Percentiles rank a stretch among this genome's conserved stretches.
Evolutionary conservation across 1,140 invertebrate species (phyloP).

Genomic region (Heliconius himera): DNA sequence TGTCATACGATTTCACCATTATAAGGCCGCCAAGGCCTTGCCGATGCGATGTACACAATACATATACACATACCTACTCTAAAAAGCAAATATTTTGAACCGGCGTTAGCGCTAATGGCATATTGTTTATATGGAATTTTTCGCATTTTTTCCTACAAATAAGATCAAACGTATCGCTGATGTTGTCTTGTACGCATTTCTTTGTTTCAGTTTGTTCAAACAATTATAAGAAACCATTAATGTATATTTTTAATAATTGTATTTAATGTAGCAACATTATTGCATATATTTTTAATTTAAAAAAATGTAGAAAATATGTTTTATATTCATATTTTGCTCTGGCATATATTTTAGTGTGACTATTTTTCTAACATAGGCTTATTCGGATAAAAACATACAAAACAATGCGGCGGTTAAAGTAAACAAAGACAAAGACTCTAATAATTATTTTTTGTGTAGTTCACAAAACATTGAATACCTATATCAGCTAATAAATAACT

Average conservation of each 20-base stretch:
- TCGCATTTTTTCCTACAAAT: conserved; percentile 14
- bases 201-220: neutral
- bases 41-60: neutral
- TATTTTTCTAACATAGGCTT: no score
- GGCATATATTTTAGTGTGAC: no score
- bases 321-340: no score
- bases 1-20: neutral
- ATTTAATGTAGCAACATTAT: neutral
- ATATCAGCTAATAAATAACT: no score
- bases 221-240: neutral
- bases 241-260: neutral
- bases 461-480: no score
- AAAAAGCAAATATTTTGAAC: conserved; percentile 44
- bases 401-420: no score
- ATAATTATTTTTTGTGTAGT: no score
- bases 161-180: neutral
- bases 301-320: no score
- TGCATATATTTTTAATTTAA: neutral
- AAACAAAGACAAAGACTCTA: no score
- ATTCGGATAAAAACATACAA: no score
- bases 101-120: conserved; percentile 34
- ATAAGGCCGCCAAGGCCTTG: neutral
- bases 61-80: neutral
- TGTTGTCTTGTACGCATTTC: neutral
- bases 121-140: conserved; percentile 46